A percentile compares a stretch with the other conserved stretches of the same genome.
Evolutionary conservation across 2,888 invertebrate species (phyloP).

Genomic region (Ennomos erosarius): DNA sequence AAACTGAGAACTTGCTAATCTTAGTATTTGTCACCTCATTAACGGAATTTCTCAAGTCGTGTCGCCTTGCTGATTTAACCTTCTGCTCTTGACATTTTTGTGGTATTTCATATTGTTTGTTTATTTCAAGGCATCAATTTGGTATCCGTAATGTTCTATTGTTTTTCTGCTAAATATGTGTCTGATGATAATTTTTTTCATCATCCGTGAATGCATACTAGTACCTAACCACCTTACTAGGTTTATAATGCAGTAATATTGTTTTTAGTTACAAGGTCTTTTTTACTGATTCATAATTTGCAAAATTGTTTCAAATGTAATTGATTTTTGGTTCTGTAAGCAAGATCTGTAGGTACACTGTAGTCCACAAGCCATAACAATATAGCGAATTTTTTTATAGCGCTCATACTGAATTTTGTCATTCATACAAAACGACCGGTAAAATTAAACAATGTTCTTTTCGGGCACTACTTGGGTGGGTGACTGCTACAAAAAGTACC

Average conservation of each 20-base stretch:
- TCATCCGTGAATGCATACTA: slow-evolving; percentile 6
- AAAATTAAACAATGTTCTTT: too few species aligned
- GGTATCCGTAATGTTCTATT: slow-evolving; percentile 33
- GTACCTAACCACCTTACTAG: neutral
- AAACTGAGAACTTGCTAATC: slow-evolving; percentile 21
- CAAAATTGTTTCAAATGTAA: too few species aligned
- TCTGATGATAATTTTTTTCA: slow-evolving; percentile 10
- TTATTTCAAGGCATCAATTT: slow-evolving; percentile 28
- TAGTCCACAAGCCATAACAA: too few species aligned
- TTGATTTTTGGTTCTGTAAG: too few species aligned
- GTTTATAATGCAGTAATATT: too few species aligned
- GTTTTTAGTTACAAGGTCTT: too few species aligned
- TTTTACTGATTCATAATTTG: too few species aligned
- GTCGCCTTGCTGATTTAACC: slow-evolving; percentile 34
- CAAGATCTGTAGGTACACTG: neutral
- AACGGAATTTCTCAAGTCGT: slow-evolving; percentile 27
- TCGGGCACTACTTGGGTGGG: too few species aligned
- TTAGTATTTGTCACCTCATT: slow-evolving; percentile 22
- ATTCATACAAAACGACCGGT: too few species aligned
- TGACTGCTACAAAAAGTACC: too few species aligned
- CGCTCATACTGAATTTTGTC: too few species aligned
- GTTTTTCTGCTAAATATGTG: slow-evolving; percentile 23
- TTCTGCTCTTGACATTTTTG: slow-evolving; percentile 42
- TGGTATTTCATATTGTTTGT: slow-evolving; percentile 29
- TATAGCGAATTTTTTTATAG: too few species aligned